These are phyloP conservation scores for Diadegma fenestrale DNA, from an alignment of 2,888 invertebrate genomes.

Conservation along the genomic window DNA sequence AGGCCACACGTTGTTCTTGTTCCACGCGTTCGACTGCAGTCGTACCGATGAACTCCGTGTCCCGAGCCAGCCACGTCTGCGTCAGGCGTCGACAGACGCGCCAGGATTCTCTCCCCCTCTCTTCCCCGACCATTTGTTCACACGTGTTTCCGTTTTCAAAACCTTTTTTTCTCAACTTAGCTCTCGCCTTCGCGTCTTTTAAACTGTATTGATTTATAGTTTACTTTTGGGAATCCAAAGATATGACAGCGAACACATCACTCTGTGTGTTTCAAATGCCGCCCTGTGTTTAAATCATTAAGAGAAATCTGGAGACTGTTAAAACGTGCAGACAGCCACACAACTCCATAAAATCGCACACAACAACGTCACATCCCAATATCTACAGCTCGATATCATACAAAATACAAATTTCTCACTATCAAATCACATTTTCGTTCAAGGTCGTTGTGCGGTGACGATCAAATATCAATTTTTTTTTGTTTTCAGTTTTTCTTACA, in stretches of 20 bases:
- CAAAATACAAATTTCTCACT: not conserved
- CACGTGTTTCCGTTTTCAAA: conserved; percentile 73
- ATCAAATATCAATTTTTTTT: too few relatives aligned
- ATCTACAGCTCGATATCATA: conserved; percentile 21
- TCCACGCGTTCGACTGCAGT: conserved; percentile 44
- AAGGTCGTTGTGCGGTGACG: too few relatives aligned
- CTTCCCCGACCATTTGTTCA: conserved; percentile 74
- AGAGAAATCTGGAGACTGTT: conserved; percentile 51
- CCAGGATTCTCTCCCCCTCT: conserved; percentile 35
- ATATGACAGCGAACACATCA: conserved; percentile 43
- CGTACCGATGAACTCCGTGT: conserved; percentile 41
- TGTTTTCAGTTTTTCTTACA: too few relatives aligned
- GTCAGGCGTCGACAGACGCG: conserved; percentile 43
- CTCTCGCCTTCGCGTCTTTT: conserved; percentile 69
- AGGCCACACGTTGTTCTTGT: conserved; percentile 55
- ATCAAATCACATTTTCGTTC: not conserved
- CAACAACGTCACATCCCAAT: conserved; percentile 22
- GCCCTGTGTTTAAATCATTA: conserved; percentile 55
- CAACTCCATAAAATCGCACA: conserved; percentile 36
- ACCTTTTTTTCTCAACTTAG: conserved; percentile 64
- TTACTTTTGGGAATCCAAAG: conserved; percentile 74
- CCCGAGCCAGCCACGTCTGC: conserved; percentile 34
- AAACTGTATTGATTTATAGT: conserved; percentile 76
- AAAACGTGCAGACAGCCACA: conserved; percentile 55
- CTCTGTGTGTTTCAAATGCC: conserved; percentile 40